These are phyloP conservation scores for Todiramphus saurophagus DNA, from an alignment of 2,113 vertebrate genomes.

Conservation along the genomic window DNA sequence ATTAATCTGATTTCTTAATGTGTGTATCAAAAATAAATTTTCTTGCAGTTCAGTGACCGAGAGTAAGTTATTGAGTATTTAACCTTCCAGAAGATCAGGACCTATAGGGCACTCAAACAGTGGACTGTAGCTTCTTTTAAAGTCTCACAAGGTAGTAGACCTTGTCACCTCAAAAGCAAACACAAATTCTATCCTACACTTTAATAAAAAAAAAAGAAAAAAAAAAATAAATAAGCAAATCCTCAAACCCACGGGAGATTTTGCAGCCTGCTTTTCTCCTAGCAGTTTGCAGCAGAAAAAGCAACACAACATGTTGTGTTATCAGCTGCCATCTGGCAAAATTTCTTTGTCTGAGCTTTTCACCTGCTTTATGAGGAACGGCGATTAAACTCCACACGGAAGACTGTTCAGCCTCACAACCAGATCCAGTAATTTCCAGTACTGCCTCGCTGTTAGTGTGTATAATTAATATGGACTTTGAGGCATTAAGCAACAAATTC, in stretches of 20 bases:
- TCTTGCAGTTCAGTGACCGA: background rate
- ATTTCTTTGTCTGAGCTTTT: conserved; percentile 31
- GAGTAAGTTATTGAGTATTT: background rate
- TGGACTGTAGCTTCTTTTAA: background rate
- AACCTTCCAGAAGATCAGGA: background rate
- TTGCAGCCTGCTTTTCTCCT: background rate
- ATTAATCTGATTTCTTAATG: conserved; percentile 6
- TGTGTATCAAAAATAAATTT: background rate
- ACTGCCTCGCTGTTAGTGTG: background rate
- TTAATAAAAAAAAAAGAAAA: background rate
- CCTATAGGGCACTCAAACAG: background rate
- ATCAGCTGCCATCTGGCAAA: conserved; percentile 50
- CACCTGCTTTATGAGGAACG: conserved; percentile 20
- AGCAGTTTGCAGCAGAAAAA: conserved; percentile 1
- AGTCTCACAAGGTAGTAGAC: background rate
- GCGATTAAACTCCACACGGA: background rate
- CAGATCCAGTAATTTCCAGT: background rate
- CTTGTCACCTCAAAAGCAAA: background rate
- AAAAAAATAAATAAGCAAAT: background rate
- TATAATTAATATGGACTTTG: conserved; percentile 49
- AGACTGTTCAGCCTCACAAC: conserved; percentile 7
- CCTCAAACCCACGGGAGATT: background rate
- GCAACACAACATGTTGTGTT: background rate
- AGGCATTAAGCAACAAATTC: conserved; percentile 58
- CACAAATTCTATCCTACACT: background rate